A percentile compares a stretch with the other conserved stretches of the same genome.
phyloP scores from a whole-genome alignment of 2,797 vertebrate species.

The Tauraco hartlaubi region DNA sequence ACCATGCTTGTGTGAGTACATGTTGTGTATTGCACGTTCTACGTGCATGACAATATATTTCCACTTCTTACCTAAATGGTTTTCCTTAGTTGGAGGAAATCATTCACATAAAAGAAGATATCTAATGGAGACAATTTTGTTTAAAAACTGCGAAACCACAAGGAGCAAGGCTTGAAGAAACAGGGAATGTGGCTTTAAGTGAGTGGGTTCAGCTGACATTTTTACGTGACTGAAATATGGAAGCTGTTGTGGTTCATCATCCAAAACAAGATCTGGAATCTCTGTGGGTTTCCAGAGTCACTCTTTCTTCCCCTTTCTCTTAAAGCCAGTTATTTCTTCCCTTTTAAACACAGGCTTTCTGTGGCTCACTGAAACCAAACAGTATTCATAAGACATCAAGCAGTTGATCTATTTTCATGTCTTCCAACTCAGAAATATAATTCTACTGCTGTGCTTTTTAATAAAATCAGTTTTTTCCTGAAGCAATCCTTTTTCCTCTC shows the following conservation, averaged over 20 bases:
- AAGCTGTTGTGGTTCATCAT: slow-evolving; percentile 16
- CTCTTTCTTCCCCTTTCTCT: neutral
- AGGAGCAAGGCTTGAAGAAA: neutral
- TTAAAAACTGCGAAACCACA: neutral
- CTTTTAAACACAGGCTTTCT: neutral
- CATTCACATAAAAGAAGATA: neutral
- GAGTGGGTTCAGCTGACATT: accelerated
- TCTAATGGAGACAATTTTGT: neutral
- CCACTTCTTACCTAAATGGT: neutral
- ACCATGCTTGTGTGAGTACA: neutral
- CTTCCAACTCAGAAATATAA: neutral
- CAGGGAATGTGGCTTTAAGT: neutral
- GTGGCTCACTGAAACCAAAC: neutral
- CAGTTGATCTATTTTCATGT: neutral
- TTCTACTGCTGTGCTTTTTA: neutral
- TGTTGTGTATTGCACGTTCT: neutral
- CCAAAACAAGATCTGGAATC: neutral
- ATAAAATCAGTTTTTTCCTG: neutral
- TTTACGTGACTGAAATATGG: neutral
- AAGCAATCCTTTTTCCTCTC: neutral
- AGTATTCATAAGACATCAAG: neutral
- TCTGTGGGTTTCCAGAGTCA: neutral
- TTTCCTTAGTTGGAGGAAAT: neutral
- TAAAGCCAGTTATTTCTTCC: neutral
- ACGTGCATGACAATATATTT: neutral